phyloP scores from a whole-genome alignment of 2,888 invertebrate species.

The Hypercompe scribonia region DNA sequence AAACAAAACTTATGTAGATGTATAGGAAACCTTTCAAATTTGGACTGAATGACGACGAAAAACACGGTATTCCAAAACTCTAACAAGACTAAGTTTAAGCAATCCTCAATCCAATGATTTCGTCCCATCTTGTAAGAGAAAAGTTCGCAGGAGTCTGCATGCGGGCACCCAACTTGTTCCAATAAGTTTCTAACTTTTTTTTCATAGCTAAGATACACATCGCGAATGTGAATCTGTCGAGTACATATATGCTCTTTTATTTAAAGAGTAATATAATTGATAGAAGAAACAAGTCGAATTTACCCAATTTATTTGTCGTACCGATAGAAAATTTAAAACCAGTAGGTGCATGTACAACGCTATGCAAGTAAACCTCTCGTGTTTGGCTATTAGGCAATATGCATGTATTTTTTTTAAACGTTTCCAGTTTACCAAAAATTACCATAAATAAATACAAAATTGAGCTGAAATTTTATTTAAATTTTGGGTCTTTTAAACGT shows the following conservation, averaged over 20 bases:
- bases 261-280: not conserved
- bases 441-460: no score
- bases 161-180: constrained; percentile 74
- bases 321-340: no score
- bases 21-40: not conserved
- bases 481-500: no score
- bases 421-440: no score
- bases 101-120: constrained; percentile 54
- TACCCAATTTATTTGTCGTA: not conserved
- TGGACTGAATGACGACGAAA: not conserved
- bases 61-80: constrained; percentile 7
- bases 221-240: constrained; percentile 50
- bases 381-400: no score
- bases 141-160: constrained; percentile 73
- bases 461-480: no score
- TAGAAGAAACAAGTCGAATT: not conserved
- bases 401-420: no score
- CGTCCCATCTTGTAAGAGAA: constrained; percentile 73
- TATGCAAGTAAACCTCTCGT: no score
- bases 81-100: constrained; percentile 41
- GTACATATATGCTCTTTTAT: constrained; percentile 31
- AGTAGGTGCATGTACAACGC: no score
- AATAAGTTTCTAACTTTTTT: constrained; percentile 72
- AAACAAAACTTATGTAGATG: not conserved
- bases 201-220: constrained; percentile 72